Conservation (phyloP, 2,888 invertebrate species). For the Melanostoma mellinum region DNA sequence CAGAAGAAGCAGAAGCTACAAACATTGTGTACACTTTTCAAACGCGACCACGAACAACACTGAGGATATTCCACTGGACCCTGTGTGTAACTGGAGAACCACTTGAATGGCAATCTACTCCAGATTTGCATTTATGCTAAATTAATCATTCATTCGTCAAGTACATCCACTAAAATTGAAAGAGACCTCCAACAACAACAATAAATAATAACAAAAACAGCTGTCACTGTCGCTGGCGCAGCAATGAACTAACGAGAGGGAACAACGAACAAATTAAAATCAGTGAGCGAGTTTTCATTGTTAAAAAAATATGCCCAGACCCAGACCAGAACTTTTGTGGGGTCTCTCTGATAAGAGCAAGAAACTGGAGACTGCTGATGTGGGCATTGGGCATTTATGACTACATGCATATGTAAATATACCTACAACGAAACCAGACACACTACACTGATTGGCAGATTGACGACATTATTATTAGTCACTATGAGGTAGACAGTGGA, state of each 20-base stretch:
- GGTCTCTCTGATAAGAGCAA: not conserved
- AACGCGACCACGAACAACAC: not conserved
- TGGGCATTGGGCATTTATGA: slow-evolving; percentile 49
- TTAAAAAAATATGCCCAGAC: not conserved
- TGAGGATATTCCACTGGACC: slow-evolving; percentile 11
- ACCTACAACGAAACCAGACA: slow-evolving; percentile 53
- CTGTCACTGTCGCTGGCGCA: slow-evolving; percentile 37
- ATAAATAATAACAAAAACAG: slow-evolving; percentile 49
- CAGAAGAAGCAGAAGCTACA: slow-evolving; percentile 34
- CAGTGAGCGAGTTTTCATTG: slow-evolving; percentile 25
- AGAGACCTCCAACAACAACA: slow-evolving; percentile 34
- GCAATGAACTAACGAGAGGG: slow-evolving; percentile 50
- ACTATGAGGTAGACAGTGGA: slow-evolving; percentile 7
- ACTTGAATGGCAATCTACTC: slow-evolving; percentile 59
- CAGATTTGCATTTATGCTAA: slow-evolving; percentile 66
- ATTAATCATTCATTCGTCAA: slow-evolving; percentile 67
- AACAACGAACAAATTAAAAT: slow-evolving; percentile 13
- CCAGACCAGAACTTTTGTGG: not conserved
- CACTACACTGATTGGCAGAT: slow-evolving; percentile 49
- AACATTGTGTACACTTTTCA: slow-evolving; percentile 41
- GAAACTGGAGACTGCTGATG: slow-evolving; percentile 39
- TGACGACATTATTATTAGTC: slow-evolving; percentile 46
- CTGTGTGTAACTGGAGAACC: slow-evolving; percentile 32
- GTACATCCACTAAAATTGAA: slow-evolving; percentile 37
- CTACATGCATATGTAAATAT: slow-evolving; percentile 3